Conservation (phyloP, 2,888 invertebrate species). For the Agrypnus murinus region DNA sequence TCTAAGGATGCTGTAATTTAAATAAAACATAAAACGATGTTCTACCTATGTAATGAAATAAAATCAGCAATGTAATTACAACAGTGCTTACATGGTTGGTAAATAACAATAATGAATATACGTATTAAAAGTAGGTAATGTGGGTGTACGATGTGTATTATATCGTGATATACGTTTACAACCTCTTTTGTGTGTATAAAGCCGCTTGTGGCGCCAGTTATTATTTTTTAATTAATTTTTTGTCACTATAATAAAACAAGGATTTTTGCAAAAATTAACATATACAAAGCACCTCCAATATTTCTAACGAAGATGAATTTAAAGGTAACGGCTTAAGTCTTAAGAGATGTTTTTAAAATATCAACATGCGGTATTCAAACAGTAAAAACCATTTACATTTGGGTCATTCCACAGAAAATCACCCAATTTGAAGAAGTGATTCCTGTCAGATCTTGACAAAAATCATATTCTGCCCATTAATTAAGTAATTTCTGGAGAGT, state of each 20-base stretch:
- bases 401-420: too few species aligned
- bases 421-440: too few species aligned
- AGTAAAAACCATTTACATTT: too few species aligned
- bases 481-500: too few species aligned
- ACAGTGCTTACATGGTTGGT: constrained; percentile 47
- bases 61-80: constrained; percentile 41
- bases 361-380: too few species aligned
- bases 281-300: too few species aligned
- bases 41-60: constrained; percentile 22
- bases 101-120: constrained; percentile 54
- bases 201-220: constrained; percentile 51
- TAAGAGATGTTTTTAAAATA: too few species aligned
- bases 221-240: constrained; percentile 36
- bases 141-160: constrained; percentile 53
- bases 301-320: too few species aligned
- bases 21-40: constrained; percentile 5
- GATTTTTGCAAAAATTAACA: too few species aligned
- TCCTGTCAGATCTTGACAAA: too few species aligned
- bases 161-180: constrained; percentile 55
- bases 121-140: constrained; percentile 52
- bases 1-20: constrained; percentile 9
- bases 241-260: constrained; percentile 16
- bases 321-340: too few species aligned
- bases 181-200: constrained; percentile 50
- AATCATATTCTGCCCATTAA: too few species aligned